Evolutionary conservation across 2,797 vertebrate genomes (phyloP).

Genomic region (Delichon dasypus): DNA sequence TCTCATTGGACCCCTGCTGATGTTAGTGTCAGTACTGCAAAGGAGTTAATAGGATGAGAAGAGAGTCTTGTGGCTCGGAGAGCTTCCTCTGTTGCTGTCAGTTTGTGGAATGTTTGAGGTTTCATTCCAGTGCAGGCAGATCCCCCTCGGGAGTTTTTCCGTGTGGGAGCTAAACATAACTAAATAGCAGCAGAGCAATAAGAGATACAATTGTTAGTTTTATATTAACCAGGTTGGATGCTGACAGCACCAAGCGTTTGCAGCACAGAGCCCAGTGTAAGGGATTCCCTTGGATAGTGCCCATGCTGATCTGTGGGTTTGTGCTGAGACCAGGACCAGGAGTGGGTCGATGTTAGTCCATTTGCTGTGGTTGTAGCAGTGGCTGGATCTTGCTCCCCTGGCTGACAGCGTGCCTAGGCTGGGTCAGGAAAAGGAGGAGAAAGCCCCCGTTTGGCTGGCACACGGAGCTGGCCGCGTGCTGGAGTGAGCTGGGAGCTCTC

Average conservation of each 20-base stretch:
- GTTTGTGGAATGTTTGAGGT: background rate
- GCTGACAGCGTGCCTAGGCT: background rate
- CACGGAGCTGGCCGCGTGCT: background rate
- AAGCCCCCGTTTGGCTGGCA: background rate
- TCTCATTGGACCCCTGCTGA: background rate
- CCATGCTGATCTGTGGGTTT: background rate
- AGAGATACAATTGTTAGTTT: background rate
- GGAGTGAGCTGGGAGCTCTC: background rate
- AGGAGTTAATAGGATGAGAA: background rate
- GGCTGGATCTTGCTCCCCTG: background rate
- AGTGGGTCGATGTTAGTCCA: background rate
- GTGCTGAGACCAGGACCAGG: background rate
- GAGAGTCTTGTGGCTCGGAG: background rate
- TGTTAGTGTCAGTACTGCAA: background rate
- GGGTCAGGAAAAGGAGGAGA: background rate
- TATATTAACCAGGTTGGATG: background rate
- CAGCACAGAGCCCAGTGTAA: background rate
- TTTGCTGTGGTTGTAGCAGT: background rate
- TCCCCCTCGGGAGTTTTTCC: background rate
- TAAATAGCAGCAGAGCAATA: background rate
- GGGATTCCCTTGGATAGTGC: background rate
- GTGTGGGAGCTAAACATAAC: background rate
- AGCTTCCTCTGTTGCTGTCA: background rate
- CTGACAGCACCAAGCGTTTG: background rate
- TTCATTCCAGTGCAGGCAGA: background rate